Conservation (phyloP, 2,797 vertebrate genomes). For the Notoglanidium macrostoma region DNA sequence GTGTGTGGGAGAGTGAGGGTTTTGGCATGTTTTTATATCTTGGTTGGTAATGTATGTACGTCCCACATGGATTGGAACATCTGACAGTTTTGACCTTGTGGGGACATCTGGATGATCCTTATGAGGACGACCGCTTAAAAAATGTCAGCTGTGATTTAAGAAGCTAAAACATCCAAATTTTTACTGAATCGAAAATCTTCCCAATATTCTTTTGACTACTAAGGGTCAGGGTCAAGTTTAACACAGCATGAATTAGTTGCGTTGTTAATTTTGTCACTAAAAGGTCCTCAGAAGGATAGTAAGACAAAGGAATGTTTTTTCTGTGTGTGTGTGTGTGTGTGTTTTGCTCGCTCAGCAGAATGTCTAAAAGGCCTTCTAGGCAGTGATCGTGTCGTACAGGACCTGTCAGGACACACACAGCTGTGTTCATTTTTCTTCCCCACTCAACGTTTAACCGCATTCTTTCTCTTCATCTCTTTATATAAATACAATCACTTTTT, state of each 20-base stretch:
- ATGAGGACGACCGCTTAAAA: not conserved
- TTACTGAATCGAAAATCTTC: not conserved
- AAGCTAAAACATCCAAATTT: not conserved
- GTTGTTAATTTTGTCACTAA: not conserved
- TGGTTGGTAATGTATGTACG: not conserved
- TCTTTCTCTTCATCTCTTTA: not conserved
- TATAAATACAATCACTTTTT: not conserved
- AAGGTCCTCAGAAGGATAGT: not conserved
- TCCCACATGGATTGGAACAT: not conserved
- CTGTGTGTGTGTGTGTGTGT: not conserved
- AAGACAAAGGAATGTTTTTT: not conserved
- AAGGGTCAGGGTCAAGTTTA: not conserved
- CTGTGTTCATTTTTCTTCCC: no score
- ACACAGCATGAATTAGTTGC: not conserved
- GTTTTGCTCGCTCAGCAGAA: not conserved
- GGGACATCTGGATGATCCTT: not conserved
- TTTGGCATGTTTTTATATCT: conserved; percentile 1
- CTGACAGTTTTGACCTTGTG: not conserved
- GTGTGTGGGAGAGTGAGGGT: not conserved
- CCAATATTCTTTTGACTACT: not conserved
- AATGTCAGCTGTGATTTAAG: not conserved
- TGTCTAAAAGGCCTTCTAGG: not conserved
- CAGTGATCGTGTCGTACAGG: not conserved
- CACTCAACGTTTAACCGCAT: not conserved
- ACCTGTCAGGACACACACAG: not conserved